phyloP scores from a whole-genome alignment of 2,797 vertebrate species.

The Petrocephalus schoutedeni region DNA sequence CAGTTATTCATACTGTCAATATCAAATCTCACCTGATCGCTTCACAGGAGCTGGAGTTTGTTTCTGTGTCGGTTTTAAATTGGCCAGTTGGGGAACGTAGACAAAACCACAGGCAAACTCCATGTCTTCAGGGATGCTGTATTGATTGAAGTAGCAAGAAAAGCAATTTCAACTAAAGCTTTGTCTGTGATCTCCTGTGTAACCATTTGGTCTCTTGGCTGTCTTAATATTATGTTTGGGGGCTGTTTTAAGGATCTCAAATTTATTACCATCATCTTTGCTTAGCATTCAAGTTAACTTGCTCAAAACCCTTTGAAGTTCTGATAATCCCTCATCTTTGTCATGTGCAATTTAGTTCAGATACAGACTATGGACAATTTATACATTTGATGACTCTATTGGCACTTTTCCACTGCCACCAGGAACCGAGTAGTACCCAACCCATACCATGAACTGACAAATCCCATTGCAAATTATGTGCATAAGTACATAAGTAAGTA shows the following conservation, averaged over 20 bases:
- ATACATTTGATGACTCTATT: neutral
- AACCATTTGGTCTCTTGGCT: neutral
- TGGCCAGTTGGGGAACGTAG: conserved; percentile 14
- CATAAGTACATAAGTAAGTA: neutral
- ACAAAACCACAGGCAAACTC: conserved; percentile 28
- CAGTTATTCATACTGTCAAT: neutral
- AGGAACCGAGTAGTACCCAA: neutral
- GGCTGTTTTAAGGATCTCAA: neutral
- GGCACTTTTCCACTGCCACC: neutral
- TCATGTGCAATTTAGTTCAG: neutral
- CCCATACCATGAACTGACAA: neutral
- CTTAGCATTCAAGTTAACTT: neutral
- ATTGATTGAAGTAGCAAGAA: neutral
- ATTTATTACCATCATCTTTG: neutral
- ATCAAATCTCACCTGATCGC: conserved; percentile 14
- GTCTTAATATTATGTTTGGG: neutral
- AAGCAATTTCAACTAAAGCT: neutral
- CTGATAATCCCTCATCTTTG: neutral
- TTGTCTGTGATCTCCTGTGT: neutral
- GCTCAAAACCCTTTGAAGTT: neutral
- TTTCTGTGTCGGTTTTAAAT: conserved; percentile 10
- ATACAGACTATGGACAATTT: neutral
- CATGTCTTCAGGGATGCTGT: conserved; percentile 5
- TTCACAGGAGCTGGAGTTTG: neutral
- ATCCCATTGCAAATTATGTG: neutral